Percentiles rank a stretch among this genome's conserved stretches.
phyloP scores from a whole-genome alignment of 2,888 invertebrate genomes.

The Netelia melanura region DNA sequence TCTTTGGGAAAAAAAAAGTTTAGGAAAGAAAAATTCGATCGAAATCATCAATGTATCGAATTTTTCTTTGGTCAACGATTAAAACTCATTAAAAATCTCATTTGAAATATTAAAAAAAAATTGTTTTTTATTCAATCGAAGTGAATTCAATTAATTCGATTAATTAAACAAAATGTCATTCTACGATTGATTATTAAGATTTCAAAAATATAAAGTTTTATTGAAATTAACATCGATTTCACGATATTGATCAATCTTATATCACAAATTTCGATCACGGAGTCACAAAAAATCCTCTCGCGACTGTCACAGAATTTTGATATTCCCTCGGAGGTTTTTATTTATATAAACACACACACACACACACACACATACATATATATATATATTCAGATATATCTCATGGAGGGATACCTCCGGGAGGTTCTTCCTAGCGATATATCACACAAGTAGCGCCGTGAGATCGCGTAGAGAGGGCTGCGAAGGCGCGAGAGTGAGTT shows the following conservation, averaged over 20 bases:
- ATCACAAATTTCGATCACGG: neutral
- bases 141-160: neutral
- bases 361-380: too few species aligned
- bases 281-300: neutral
- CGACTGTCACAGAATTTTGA: neutral
- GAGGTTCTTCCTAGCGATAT: conserved; percentile 48
- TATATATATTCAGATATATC: neutral
- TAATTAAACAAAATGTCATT: neutral
- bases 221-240: too few species aligned
- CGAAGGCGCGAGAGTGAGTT: conserved; percentile 52
- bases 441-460: conserved; percentile 56
- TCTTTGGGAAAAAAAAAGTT: conserved; percentile 36
- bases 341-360: conserved; percentile 31
- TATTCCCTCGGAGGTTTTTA: conserved; percentile 37
- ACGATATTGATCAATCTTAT: too few species aligned
- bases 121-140: neutral
- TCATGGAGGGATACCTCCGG: conserved; percentile 21
- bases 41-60: conserved; percentile 44
- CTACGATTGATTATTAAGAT: neutral
- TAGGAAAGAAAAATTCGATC: neutral
- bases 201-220: too few species aligned
- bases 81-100: neutral
- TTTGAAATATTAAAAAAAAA: neutral
- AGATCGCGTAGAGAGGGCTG: conserved; percentile 56
- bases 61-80: neutral